Evolutionary conservation across 2,113 vertebrate genomes (phyloP), one percentile per base, ranked within the genome.

Genomic region (Himantopus leucocephalus): DNA sequence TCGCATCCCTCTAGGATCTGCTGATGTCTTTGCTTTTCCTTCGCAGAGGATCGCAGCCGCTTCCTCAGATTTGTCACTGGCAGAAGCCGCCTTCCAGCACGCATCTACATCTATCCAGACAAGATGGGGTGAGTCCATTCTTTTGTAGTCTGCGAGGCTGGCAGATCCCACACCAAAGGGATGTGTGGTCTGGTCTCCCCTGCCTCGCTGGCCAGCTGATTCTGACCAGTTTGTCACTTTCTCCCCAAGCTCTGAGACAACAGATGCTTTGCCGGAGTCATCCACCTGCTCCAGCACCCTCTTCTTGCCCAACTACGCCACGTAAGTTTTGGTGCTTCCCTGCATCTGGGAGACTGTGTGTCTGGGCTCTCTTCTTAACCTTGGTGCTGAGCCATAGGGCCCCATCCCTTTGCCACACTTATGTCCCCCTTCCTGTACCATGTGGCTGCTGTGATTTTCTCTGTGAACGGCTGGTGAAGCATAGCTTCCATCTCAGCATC

Each of bases 21-120:
- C 71, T 94, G 37, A 88, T 87, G 16, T 34, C 52, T 85, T 56
- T 97, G 70, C 58, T 93, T 88, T 66, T 73, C 70, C 90, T 89
- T 97, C 93, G 76, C 97, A 99, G 99, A 99, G 99, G 99, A 99
- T 97, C 99, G 99, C 52, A 99, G 99, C 97, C 98, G 99, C 77
- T 99, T 99, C 97, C 98, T 99, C 90, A 98, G 99, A 95, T 99
- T 99, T 97, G 99, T 99, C 87, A 99, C 99, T 0, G 99, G 99
- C 73, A 98, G 99, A 90, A 99, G 99, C 97, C 99, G 99, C 64
- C 99, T 99, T 93, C 99, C 99, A 21, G 99, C 99, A 6, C 99
- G 99, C 3, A 99, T 99, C 96, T 99, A 99, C 85, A 98, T 99
- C 94, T 99, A 99, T 68, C 99, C 99, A 26, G 99, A 99, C 97